phyloP scores from a whole-genome alignment of 1,140 invertebrate species.

The Dendroctonus ponderosae region DNA sequence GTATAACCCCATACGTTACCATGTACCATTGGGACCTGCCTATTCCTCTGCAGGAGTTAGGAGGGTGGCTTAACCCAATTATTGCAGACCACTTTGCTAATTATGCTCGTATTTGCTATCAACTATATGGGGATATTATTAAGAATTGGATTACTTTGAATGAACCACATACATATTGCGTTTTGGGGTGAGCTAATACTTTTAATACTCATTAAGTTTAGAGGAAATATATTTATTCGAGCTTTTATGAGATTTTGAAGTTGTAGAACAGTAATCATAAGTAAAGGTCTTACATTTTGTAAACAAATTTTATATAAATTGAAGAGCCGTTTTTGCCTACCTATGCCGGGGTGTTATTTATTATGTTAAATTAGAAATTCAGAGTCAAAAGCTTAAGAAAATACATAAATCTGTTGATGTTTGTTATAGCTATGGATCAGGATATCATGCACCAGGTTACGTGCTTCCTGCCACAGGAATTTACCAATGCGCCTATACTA shows the following conservation, averaged over 20 bases:
- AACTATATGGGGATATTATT: constrained; percentile 32
- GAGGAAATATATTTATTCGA: background rate
- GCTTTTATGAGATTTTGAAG: no score
- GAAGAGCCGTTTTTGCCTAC: no score
- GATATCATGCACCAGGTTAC: constrained; percentile 29
- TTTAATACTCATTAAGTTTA: background rate
- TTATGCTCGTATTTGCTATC: constrained; percentile 40
- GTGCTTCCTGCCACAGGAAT: constrained; percentile 41
- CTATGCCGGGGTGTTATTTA: no score
- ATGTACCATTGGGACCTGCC: constrained; percentile 55
- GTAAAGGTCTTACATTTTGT: no score
- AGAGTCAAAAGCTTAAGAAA: no score
- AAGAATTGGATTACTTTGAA: constrained; percentile 54
- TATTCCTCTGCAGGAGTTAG: constrained; percentile 61
- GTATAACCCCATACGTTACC: constrained; percentile 58
- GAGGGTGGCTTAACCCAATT: constrained; percentile 63
- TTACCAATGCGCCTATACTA: constrained; percentile 52
- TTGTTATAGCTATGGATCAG: constrained; percentile 23
- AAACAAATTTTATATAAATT: no score
- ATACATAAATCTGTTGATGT: background rate
- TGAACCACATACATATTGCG: constrained; percentile 24
- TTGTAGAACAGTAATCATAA: background rate
- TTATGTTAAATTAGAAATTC: no score
- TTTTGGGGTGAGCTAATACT: constrained; percentile 12
- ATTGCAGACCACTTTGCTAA: constrained; percentile 58